These are phyloP conservation scores for Hippoglossus stenolepis DNA, from an alignment of 2,113 vertebrate species.

Conservation along the genomic window DNA sequence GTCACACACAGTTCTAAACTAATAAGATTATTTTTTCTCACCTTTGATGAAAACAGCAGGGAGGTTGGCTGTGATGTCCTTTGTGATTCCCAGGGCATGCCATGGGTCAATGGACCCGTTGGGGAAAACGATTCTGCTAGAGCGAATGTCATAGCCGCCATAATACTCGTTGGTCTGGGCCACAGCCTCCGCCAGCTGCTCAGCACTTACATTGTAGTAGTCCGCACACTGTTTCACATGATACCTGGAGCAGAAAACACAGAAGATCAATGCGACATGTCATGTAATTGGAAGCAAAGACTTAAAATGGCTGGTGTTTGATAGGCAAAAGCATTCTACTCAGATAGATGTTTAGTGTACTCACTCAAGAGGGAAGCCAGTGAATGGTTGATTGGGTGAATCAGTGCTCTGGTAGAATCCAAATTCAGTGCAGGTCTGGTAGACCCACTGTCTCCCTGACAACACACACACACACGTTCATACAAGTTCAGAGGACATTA, in stretches of 20 bases:
- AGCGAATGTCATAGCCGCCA: slow-evolving; percentile 67
- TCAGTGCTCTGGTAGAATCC: slow-evolving; percentile 82
- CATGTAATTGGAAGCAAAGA: background rate
- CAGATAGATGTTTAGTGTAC: slow-evolving; percentile 34
- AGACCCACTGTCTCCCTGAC: slow-evolving; percentile 73
- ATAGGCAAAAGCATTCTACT: background rate
- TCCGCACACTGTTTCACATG: slow-evolving; percentile 64
- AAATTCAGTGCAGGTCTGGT: slow-evolving; percentile 85
- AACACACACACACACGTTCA: slow-evolving; percentile 30
- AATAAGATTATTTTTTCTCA: slow-evolving; percentile 22
- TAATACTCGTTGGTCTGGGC: slow-evolving; percentile 78
- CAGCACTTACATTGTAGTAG: slow-evolving; percentile 69
- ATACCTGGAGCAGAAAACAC: slow-evolving; percentile 53
- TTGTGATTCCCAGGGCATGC: slow-evolving; percentile 77
- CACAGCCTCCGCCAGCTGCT: slow-evolving; percentile 60
- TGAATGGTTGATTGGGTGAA: slow-evolving; percentile 78
- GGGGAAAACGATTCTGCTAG: slow-evolving; percentile 77
- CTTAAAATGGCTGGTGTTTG: background rate
- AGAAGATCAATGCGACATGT: background rate
- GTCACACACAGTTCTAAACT: background rate
- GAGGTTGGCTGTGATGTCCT: slow-evolving; percentile 64
- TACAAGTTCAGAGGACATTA: too few relatives aligned
- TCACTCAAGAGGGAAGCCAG: slow-evolving; percentile 78
- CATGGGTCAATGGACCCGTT: slow-evolving; percentile 80
- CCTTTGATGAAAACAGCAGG: slow-evolving; percentile 79